These are phyloP conservation scores for Panzeria rudis DNA, from an alignment of 2,888 invertebrate genomes.

Conservation along the genomic window DNA sequence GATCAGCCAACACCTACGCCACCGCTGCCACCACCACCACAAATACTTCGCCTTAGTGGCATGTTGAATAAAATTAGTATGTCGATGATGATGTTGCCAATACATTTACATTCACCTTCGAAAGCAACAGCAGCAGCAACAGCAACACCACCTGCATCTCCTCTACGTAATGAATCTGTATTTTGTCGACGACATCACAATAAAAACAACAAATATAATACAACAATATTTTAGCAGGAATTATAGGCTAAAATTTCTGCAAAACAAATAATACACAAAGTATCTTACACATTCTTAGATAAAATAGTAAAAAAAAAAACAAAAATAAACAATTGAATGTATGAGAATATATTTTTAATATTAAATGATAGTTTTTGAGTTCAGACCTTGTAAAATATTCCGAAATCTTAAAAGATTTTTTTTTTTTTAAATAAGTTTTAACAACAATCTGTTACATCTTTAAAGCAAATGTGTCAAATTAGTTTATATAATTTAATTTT, in stretches of 20 bases:
- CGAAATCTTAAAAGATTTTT: neutral
- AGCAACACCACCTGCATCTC: neutral
- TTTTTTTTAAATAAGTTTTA: neutral
- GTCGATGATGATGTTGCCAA: slow-evolving; percentile 50
- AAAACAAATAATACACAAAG: neutral
- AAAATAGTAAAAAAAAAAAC: neutral
- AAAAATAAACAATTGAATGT: neutral
- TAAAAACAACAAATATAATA: slow-evolving; percentile 18
- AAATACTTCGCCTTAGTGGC: slow-evolving; percentile 18
- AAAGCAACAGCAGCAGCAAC: slow-evolving; percentile 1
- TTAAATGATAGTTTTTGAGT: neutral
- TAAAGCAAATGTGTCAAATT: slow-evolving; percentile 25
- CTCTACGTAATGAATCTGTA: slow-evolving; percentile 32
- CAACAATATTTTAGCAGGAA: slow-evolving; percentile 63
- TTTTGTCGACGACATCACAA: slow-evolving; percentile 57
- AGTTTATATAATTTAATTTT: slow-evolving; percentile 18
- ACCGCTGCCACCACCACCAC: neutral
- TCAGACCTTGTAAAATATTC: slow-evolving; percentile 5
- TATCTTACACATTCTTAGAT: neutral
- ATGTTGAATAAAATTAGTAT: slow-evolving; percentile 41
- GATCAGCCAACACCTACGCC: slow-evolving; percentile 18
- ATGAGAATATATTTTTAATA: neutral
- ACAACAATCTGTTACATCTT: neutral
- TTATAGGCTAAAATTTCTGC: slow-evolving; percentile 26
- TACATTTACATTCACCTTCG: slow-evolving; percentile 16